Evolutionary conservation across 2,797 vertebrate species (phyloP).

Genomic region (Pantherophis vulpinus): DNA sequence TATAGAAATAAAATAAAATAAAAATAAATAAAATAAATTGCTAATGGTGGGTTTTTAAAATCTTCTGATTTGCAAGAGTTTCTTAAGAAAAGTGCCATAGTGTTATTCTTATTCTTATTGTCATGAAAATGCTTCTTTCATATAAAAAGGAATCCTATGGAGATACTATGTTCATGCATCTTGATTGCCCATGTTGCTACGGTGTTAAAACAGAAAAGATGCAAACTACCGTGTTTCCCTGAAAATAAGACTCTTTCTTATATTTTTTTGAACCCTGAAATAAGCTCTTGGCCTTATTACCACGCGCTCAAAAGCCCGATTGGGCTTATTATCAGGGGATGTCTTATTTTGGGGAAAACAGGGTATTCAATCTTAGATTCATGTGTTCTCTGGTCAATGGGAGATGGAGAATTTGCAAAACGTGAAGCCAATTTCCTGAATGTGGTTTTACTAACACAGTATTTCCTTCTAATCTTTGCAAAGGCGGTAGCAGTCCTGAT

Average conservation of each 20-base stretch:
- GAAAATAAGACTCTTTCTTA: no score
- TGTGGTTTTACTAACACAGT: conserved; percentile 27
- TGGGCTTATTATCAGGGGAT: no score
- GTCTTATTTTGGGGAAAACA: no score
- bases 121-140: neutral
- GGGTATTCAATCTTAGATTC: neutral
- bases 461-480: conserved; percentile 5
- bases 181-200: neutral
- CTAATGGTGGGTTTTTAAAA: neutral
- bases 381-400: neutral
- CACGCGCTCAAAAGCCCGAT: no score
- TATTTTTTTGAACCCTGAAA: no score
- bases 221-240: neutral
- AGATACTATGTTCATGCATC: neutral
- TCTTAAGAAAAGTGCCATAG: neutral
- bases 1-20: no score
- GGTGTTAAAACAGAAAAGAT: neutral
- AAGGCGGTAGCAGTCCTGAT: neutral
- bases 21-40: neutral
- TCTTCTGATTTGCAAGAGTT: neutral
- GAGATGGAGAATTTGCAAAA: conserved; percentile 8
- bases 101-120: neutral
- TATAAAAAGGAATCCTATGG: neutral
- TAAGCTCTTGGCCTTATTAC: no score
- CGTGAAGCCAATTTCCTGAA: neutral